Evolutionary conservation across 1,140 invertebrate species (phyloP).

Genomic region (Melanaphis sacchari): DNA sequence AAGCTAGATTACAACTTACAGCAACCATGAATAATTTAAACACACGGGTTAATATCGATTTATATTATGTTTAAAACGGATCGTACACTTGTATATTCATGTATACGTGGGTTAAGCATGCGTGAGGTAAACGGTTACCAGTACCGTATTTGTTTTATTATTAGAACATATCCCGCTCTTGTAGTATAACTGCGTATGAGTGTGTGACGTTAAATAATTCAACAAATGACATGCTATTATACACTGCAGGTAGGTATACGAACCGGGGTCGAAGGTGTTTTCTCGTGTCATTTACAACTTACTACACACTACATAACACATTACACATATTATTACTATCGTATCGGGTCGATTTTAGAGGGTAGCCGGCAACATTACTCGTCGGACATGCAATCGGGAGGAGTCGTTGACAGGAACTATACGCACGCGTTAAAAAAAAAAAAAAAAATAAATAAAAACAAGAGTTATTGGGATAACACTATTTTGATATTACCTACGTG

Average conservation of each 20-base stretch:
- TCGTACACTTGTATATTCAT: neutral
- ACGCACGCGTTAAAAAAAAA: neutral
- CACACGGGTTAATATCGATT: neutral
- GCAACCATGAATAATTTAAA: neutral
- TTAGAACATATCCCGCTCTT: neutral
- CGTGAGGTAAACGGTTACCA: neutral
- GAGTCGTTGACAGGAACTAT: conserved; percentile 23
- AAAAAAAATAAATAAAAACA: neutral
- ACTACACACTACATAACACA: neutral
- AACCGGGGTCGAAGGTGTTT: neutral
- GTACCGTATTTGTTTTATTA: neutral
- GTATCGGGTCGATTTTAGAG: neutral
- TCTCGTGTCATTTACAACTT: neutral
- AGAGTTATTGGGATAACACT: conserved; percentile 28
- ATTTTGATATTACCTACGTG: neutral
- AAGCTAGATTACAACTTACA: neutral
- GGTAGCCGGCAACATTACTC: neutral
- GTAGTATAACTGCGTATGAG: neutral
- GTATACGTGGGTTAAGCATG: neutral
- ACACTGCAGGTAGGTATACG: neutral
- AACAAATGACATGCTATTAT: neutral
- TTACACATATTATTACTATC: neutral
- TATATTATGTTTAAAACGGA: neutral
- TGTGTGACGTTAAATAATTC: neutral
- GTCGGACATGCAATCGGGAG: conserved; percentile 13